phyloP scores from a whole-genome alignment of 2,888 invertebrate genomes.

The Brenthis daphne region DNA sequence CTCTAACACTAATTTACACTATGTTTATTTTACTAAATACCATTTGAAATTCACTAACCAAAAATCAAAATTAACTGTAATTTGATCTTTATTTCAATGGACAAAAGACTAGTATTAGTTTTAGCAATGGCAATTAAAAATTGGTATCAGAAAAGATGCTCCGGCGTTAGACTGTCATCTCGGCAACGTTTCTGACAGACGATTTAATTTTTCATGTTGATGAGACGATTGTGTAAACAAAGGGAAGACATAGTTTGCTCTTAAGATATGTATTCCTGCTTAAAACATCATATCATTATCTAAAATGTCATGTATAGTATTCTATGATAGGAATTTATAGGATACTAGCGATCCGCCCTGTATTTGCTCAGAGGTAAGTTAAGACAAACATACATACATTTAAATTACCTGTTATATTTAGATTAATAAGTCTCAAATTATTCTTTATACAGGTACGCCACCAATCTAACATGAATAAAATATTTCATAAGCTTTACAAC shows the following conservation, averaged over 20 bases:
- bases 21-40: conserved; percentile 69
- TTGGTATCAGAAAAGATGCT: conserved; percentile 53
- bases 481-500: too few relatives aligned
- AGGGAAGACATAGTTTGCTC: conserved; percentile 58
- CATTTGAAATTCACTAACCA: conserved; percentile 41
- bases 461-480: too few relatives aligned
- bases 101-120: conserved; percentile 10
- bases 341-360: too few relatives aligned
- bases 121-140: conserved; percentile 16
- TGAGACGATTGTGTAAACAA: conserved; percentile 64
- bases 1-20: conserved; percentile 73
- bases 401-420: too few relatives aligned
- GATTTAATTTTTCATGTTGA: conserved; percentile 76
- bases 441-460: too few relatives aligned
- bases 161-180: conserved; percentile 70
- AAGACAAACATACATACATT: too few relatives aligned
- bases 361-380: too few relatives aligned
- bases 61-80: conserved; percentile 8
- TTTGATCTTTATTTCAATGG: conserved; percentile 31
- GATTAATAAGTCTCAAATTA: too few relatives aligned
- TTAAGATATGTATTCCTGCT: conserved; percentile 50
- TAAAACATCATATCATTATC: conserved; percentile 9
- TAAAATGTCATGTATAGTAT: conserved; percentile 3
- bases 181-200: conserved; percentile 57
- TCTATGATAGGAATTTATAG: background rate